Evolutionary conservation across 1,140 invertebrate genomes (phyloP), one percentile per base, ranked within the genome.

Genomic region (Drosophila nebulosa): DNA sequence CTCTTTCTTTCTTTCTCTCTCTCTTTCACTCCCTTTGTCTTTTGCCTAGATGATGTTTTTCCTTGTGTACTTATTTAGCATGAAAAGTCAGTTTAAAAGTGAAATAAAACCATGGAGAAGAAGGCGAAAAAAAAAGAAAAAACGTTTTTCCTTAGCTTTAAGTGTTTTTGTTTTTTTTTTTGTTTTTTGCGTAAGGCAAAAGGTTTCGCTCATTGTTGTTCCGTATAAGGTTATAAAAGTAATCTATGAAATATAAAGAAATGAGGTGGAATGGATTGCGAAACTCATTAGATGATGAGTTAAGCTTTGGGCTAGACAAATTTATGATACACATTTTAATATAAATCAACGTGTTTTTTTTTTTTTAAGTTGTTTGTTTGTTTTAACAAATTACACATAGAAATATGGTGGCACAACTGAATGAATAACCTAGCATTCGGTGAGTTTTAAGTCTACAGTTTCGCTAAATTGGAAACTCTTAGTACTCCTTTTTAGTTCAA

Each of bases 71-170:
- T 86, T 86, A 88, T 86, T 86, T 88, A 88, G 83, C 83, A 86
- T 88, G 83, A 86, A 86, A 86, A 86, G 78, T 77, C 83, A 86
- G 86, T 88, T 88, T 79, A 77, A 73, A 86, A 81, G 74, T 66
- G 59, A 77, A 75, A 79, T 63, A 52, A 71, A 60, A 71, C 39
- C 39, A 42, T 42, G 39, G 14, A 1, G 39, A 42, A 7, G 5
- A 16, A 42, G 18, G 16, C 16, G 3, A 32, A 12, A 32, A 32
- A 4, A 12, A 12, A 30, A 9, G 27, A 30, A 30, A 42, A 42
- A 42, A 46, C 39, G 39, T 46, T 46, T 46, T 46, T 10, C 39
- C 70, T 74, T 79, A 66, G 66, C 69, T 60, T 62, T 62, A 66
- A 35, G 42, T 63, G 55, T 51, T 53, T 26, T 50, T 24, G 22